These are phyloP conservation scores for Thymelicus acteon DNA, from an alignment of 2,888 invertebrate genomes.

Conservation along the genomic window DNA sequence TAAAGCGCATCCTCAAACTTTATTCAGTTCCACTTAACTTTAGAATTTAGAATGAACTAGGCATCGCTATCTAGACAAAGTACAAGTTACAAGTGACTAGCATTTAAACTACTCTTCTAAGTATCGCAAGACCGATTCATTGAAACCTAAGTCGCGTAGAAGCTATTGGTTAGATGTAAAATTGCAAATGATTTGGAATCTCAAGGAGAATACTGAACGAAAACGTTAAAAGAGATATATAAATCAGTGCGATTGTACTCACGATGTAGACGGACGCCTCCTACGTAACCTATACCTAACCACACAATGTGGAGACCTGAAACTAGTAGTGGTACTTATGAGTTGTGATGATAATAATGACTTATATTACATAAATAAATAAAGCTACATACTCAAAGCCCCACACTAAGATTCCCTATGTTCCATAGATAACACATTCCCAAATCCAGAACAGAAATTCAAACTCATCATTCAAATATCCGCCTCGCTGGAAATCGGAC, in stretches of 20 bases:
- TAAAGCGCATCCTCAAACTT: not conserved
- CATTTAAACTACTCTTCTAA: conserved; percentile 47
- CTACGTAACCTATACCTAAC: no score
- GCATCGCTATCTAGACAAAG: conserved; percentile 42
- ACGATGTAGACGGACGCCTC: no score
- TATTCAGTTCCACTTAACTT: conserved; percentile 33
- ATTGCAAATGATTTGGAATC: not conserved
- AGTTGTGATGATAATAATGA: no score
- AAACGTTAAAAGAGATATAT: conserved; percentile 8
- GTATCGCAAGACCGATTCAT: not conserved
- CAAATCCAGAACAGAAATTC: no score
- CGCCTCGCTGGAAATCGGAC: no score
- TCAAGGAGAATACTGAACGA: not conserved
- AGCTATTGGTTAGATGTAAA: conserved; percentile 3
- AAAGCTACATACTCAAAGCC: no score
- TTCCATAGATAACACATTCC: no score
- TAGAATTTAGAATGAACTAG: conserved; percentile 40
- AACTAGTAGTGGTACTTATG: no score
- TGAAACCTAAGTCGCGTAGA: conserved; percentile 9
- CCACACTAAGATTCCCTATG: no score
- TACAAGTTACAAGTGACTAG: conserved; percentile 47
- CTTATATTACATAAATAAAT: no score
- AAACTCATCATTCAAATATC: no score
- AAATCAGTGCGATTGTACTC: conserved; percentile 19
- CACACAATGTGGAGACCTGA: no score